Percentiles rank a stretch among this genome's conserved stretches.
Evolutionary conservation across 37 sponge, comb jelly and placozoan genomes (phyloP).

Genomic region (Dysidea cf. avara): DNA sequence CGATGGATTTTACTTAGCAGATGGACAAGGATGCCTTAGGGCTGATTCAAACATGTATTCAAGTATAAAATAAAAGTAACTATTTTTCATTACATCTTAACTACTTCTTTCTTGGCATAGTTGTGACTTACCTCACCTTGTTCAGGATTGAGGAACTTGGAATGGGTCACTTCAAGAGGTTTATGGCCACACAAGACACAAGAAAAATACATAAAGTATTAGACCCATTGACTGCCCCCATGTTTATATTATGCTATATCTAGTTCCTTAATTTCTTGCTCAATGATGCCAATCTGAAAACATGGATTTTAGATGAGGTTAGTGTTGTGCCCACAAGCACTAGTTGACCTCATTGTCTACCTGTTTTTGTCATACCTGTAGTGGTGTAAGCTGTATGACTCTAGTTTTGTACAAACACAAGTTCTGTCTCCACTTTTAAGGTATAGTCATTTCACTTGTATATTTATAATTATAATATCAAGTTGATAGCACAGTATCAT

Average conservation of each 20-base stretch:
- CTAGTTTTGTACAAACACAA: conserved; percentile 42
- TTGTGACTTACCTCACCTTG: conserved; percentile 70
- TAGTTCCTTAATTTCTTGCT: conserved; percentile 73
- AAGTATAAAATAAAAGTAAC: conserved; percentile 24
- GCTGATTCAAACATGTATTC: conserved; percentile 57
- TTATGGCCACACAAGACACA: conserved; percentile 64
- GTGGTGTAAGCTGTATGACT: conserved; percentile 72
- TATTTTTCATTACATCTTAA: not conserved
- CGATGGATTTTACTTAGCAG: conserved; percentile 42
- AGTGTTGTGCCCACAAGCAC: not conserved
- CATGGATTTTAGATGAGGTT: conserved; percentile 81
- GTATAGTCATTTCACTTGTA: no score
- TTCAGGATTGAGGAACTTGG: conserved; percentile 89
- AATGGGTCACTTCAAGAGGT: conserved; percentile 60
- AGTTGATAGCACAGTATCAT: no score
- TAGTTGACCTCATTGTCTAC: not conserved
- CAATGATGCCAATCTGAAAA: conserved; percentile 54
- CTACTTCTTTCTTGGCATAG: conserved; percentile 7
- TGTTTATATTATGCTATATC: not conserved
- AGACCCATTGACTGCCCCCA: not conserved
- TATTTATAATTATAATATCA: no score
- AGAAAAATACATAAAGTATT: conserved; percentile 79
- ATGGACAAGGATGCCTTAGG: conserved; percentile 52
- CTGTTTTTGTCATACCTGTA: conserved; percentile 5
- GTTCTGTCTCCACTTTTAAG: conserved; percentile 47